Conservation (phyloP, 1,140 invertebrate genomes). For the Trinorchestia longiramus region DNA sequence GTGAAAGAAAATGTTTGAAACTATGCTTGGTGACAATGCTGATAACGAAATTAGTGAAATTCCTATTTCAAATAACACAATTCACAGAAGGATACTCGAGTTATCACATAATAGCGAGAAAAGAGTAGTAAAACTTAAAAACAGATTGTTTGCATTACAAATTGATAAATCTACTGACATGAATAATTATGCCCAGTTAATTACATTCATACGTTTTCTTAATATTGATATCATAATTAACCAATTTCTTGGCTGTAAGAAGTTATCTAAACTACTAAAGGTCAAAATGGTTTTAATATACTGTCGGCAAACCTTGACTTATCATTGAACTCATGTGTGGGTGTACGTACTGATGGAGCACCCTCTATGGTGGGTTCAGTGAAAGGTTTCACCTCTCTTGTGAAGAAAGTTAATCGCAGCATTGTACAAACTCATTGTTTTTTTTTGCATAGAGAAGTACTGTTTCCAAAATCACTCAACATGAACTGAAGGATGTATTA, state of each 20-base stretch:
- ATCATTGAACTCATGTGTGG: neutral
- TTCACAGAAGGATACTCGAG: neutral
- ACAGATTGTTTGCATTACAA: constrained; percentile 45
- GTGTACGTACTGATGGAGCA: constrained; percentile 53
- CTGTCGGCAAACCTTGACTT: constrained; percentile 39
- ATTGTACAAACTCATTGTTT: neutral
- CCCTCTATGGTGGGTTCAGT: constrained; percentile 49
- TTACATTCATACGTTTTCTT: neutral
- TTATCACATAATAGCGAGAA: constrained; percentile 15
- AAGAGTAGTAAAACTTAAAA: constrained; percentile 44
- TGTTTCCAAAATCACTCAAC: constrained; percentile 31
- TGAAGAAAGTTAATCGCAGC: neutral
- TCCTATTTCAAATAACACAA: constrained; percentile 56
- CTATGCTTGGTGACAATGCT: constrained; percentile 37
- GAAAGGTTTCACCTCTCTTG: neutral
- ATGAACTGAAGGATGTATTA: constrained; percentile 55
- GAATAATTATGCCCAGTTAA: constrained; percentile 12
- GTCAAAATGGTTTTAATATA: constrained; percentile 57
- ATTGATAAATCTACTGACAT: constrained; percentile 54
- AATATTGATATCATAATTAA: constrained; percentile 5
- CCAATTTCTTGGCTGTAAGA: constrained; percentile 45
- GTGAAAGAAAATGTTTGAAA: neutral
- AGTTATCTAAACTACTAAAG: constrained; percentile 55
- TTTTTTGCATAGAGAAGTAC: constrained; percentile 9
- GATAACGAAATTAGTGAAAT: constrained; percentile 53